Evolutionary conservation across 2,113 vertebrate genomes (phyloP).

Genomic region (Nanorana parkeri): DNA sequence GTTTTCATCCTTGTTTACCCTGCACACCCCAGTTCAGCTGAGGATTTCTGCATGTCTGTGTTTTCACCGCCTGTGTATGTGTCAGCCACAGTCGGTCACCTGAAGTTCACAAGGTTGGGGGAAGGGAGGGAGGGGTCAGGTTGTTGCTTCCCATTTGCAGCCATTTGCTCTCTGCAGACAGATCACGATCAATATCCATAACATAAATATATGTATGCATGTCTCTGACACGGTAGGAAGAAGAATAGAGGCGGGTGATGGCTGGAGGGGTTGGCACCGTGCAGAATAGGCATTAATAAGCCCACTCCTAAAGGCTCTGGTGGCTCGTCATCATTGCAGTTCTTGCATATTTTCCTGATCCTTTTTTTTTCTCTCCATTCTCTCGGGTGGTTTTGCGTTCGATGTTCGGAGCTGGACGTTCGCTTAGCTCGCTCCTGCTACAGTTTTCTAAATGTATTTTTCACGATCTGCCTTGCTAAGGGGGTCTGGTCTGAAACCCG

Average conservation of each 20-base stretch:
- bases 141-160: conserved; percentile 76
- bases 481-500: conserved; percentile 63
- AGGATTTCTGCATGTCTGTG: conserved; percentile 65
- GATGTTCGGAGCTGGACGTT: conserved; percentile 74
- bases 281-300: neutral
- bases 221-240: conserved; percentile 41
- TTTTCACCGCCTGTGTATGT: conserved; percentile 74
- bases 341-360: neutral
- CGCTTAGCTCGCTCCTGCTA: conserved; percentile 67
- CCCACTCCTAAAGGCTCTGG: neutral
- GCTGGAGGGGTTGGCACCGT: neutral
- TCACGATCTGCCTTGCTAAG: conserved; percentile 75
- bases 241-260: neutral
- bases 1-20: conserved; percentile 59
- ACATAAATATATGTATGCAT: conserved; percentile 56
- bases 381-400: conserved; percentile 62
- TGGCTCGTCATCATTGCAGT: neutral
- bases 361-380: conserved; percentile 25
- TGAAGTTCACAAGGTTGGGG: conserved; percentile 86
- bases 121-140: conserved; percentile 71
- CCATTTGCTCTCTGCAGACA: conserved; percentile 83
- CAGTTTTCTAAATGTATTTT: conserved; percentile 68
- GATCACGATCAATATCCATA: conserved; percentile 79
- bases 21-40: conserved; percentile 71
- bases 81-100: conserved; percentile 92